These are phyloP conservation scores for Gnatocerus cornutus DNA, from an alignment of 2,888 invertebrate genomes.

Conservation along the genomic window DNA sequence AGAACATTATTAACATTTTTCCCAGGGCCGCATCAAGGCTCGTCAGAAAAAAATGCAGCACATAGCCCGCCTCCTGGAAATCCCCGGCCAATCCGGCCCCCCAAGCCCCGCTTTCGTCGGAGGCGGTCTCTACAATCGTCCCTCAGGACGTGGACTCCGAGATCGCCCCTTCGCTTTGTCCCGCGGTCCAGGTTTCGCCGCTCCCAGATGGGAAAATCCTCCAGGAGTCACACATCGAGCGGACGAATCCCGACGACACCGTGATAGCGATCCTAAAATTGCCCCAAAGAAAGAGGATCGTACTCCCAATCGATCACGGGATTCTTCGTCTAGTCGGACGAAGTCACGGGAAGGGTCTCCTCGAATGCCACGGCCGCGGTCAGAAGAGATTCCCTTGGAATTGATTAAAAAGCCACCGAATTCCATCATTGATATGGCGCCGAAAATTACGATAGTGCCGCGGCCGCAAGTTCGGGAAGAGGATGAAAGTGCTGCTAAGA, in stretches of 20 bases:
- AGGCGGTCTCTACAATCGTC: constrained; percentile 60
- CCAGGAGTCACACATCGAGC: constrained; percentile 68
- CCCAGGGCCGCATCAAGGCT: constrained; percentile 90
- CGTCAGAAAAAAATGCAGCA: constrained; percentile 97
- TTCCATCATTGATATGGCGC: constrained; percentile 70
- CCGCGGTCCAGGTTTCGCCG: constrained; percentile 70
- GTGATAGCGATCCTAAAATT: constrained; percentile 54
- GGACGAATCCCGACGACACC: constrained; percentile 57
- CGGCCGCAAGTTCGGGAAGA: constrained; percentile 65
- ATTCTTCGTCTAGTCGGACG: constrained; percentile 57
- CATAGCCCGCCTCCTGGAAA: constrained; percentile 93
- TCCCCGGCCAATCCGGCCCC: constrained; percentile 76
- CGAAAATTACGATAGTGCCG: constrained; percentile 69
- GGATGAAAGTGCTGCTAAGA: constrained; percentile 49
- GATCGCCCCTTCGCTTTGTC: constrained; percentile 67
- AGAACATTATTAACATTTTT: not conserved
- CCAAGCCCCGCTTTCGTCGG: constrained; percentile 71
- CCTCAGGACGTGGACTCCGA: constrained; percentile 62
- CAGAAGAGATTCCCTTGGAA: constrained; percentile 87
- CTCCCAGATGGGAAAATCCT: constrained; percentile 69
- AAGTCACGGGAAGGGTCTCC: constrained; percentile 84
- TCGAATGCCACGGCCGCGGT: constrained; percentile 81
- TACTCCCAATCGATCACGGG: constrained; percentile 58
- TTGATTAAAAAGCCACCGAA: constrained; percentile 79
- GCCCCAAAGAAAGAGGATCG: constrained; percentile 56